These are phyloP conservation scores for Apeira syringaria DNA, from an alignment of 2,888 invertebrate genomes.

Conservation along the genomic window DNA sequence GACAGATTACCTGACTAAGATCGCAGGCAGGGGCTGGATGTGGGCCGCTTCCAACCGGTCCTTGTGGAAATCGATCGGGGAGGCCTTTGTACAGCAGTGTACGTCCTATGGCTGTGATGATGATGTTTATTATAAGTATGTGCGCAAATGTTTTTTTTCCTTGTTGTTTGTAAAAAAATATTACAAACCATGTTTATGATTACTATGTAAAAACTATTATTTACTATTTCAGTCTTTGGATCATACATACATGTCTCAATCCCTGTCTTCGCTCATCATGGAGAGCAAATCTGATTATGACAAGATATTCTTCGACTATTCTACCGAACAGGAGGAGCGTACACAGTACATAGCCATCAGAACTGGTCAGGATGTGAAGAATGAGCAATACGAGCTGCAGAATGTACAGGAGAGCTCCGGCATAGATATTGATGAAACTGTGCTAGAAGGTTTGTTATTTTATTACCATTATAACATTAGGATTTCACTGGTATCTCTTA, in stretches of 20 bases:
- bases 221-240: slow-evolving; percentile 37
- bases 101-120: no score
- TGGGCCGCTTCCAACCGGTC: no score
- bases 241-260: slow-evolving; percentile 71
- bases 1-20: no score
- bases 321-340: slow-evolving; percentile 41
- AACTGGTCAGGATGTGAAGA: slow-evolving; percentile 44
- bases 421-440: slow-evolving; percentile 57
- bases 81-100: no score
- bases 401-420: slow-evolving; percentile 51
- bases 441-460: slow-evolving; percentile 55
- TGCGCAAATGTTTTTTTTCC: no score
- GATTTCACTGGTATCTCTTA: no score
- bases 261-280: slow-evolving; percentile 56
- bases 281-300: slow-evolving; percentile 60
- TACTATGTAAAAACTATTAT: background rate
- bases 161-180: no score
- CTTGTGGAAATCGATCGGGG: no score
- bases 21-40: no score
- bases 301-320: slow-evolving; percentile 64
- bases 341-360: slow-evolving; percentile 48
- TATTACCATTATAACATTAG: no score
- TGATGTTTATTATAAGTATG: no score
- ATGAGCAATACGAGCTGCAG: slow-evolving; percentile 56
- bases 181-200: background rate